Evolutionary conservation across 2,888 invertebrate genomes (phyloP).

Genomic region (Acleris holmiana): DNA sequence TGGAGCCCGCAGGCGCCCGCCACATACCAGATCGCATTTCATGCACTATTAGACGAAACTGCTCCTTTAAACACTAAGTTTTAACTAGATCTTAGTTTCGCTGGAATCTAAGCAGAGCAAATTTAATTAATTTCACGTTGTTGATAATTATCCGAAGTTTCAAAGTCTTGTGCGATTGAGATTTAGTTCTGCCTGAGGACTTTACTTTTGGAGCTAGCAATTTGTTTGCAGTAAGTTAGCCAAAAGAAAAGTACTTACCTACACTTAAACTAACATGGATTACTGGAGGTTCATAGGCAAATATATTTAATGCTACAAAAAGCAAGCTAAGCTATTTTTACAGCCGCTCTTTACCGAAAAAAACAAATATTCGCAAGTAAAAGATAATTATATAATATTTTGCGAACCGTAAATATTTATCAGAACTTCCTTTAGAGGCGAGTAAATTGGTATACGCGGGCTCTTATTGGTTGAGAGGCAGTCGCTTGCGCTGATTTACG

Average conservation of each 20-base stretch:
- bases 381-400: no score
- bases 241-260: no score
- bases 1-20: conserved; percentile 34
- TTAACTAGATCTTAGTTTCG: conserved; percentile 13
- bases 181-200: background rate
- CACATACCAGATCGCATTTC: conserved; percentile 49
- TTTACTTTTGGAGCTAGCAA: no score
- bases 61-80: conserved; percentile 21
- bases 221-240: no score
- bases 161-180: conserved; percentile 1
- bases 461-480: conserved; percentile 57
- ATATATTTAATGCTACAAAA: no score
- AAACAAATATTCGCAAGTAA: no score
- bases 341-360: no score
- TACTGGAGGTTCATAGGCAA: no score
- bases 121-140: conserved; percentile 16
- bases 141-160: conserved; percentile 9
- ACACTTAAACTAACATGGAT: no score
- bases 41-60: conserved; percentile 47
- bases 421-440: conserved; percentile 28
- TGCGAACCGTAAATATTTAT: conserved; percentile 12
- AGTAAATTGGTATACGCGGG: conserved; percentile 41
- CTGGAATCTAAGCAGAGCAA: background rate
- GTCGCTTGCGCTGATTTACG: conserved; percentile 70
- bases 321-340: no score